Conservation (phyloP, 1,140 invertebrate species). For the Nephotettix cincticeps region DNA sequence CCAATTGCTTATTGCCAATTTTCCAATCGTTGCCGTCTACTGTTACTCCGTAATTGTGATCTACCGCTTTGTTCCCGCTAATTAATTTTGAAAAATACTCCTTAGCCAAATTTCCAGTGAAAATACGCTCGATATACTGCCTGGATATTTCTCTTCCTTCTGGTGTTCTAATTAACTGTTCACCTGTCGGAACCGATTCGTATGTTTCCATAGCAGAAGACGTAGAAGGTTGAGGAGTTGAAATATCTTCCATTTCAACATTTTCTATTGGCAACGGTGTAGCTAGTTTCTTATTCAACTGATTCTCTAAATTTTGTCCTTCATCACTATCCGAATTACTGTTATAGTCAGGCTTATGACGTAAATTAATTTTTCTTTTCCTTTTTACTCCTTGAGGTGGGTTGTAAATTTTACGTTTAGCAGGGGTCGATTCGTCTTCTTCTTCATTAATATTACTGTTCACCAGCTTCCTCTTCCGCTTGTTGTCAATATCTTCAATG, state of each 20-base stretch:
- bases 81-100: constrained; percentile 16
- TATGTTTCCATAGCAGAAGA: not conserved
- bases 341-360: too few species aligned
- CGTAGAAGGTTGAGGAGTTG: too few species aligned
- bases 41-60: constrained; percentile 1
- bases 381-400: not conserved
- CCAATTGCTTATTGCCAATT: not conserved
- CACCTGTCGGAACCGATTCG: not conserved
- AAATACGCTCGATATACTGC: not conserved
- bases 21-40: not conserved
- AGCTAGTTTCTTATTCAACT: too few species aligned
- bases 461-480: constrained; percentile 4
- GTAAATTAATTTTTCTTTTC: not conserved
- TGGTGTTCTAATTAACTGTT: not conserved
- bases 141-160: not conserved
- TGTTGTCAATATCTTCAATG: constrained; percentile 20
- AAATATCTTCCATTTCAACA: not conserved
- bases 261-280: too few species aligned
- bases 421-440: not conserved
- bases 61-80: not conserved
- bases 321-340: too few species aligned
- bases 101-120: not conserved
- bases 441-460: too few species aligned
- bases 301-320: too few species aligned
- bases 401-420: not conserved